A percentile compares a stretch with the other conserved stretches of the same genome.
These are phyloP conservation scores for Thalpophila matura DNA, from an alignment of 2,888 invertebrate genomes.

Conservation along the genomic window DNA sequence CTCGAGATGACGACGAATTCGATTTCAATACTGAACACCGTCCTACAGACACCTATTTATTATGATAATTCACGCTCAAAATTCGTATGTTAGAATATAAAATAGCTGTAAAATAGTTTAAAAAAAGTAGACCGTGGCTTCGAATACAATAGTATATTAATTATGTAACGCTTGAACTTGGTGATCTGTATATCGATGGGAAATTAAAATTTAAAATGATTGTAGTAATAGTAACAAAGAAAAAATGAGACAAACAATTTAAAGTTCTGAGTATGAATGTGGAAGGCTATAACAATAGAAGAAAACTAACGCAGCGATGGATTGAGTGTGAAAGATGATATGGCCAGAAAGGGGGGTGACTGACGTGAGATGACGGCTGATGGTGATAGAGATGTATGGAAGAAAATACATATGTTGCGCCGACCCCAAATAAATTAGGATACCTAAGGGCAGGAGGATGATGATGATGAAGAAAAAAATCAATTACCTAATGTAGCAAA, in stretches of 20 bases:
- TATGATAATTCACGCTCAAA: constrained; percentile 71
- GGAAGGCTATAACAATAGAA: too few relatives aligned
- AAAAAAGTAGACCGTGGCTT: constrained; percentile 39
- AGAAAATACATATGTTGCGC: too few relatives aligned
- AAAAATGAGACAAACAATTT: constrained; percentile 14
- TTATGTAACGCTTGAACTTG: constrained; percentile 56
- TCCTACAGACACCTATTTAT: constrained; percentile 68
- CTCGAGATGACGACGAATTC: constrained; percentile 82
- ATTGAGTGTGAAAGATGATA: too few relatives aligned
- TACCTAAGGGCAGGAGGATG: too few relatives aligned
- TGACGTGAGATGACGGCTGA: too few relatives aligned
- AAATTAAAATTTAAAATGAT: constrained; percentile 25
- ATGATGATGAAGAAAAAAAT: too few relatives aligned
- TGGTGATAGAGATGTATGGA: too few relatives aligned
- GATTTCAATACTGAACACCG: constrained; percentile 77
- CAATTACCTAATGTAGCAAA: too few relatives aligned
- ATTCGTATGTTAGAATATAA: constrained; percentile 67
- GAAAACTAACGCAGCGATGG: too few relatives aligned
- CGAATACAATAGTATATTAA: constrained; percentile 64
- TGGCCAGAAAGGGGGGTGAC: too few relatives aligned
- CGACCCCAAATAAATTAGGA: too few relatives aligned
- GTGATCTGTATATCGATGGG: constrained; percentile 42
- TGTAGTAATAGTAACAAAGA: neutral
- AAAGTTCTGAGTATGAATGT: too few relatives aligned
- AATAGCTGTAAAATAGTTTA: constrained; percentile 54